Evolutionary conservation across 2,797 vertebrate species (phyloP), one percentile per base, ranked within the genome.

Genomic region (Acestrorhynchus altus): DNA sequence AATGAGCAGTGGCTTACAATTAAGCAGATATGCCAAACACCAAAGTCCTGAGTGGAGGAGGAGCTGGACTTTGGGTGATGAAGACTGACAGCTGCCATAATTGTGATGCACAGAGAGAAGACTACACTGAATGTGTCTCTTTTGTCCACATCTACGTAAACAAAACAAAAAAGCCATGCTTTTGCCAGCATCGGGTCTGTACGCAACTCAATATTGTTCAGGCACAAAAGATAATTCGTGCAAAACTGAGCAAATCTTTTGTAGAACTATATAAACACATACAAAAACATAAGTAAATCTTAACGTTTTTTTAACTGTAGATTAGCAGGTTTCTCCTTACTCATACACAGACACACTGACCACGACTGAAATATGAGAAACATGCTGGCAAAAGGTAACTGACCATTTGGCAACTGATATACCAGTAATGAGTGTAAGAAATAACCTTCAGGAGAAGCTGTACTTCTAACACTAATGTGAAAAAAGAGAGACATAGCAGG

Each of bases 401-500:
- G 61, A 84, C 81, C 54, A 31, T 74, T 74, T 67, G 52, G 49
- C 56, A 70, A 74, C 22, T 10, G 72, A 82, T 74, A 80, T 56
- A 80, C 67, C 76, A 49, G 79, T 73, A 82, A 22, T 6, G 67
- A 57, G 46, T 47, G 40, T 68, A 35, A 1, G 47, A 35, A 40
- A 56, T 2, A 71, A 42, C 4, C 22, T 66, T 66, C 20, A 28
- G 72, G 64, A 78, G 76, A 74, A 54, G 77, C 76, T 85, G 78
- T 80, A 80, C 81, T 79, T 79, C 77, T 52, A 54, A 57, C 69
- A 79, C 74, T 79, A 79, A 24, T 63, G 86, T 90, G 89, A 90
- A 89, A 87, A 92, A 92, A 91, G 86, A 92, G 91, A 93, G 87
- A 94, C 90, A 91, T 81, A 86, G 81, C 78, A 88, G 87, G 84